These are phyloP conservation scores for Elaeidobius kamerunicus DNA, from an alignment of 2,888 invertebrate genomes.

Conservation along the genomic window DNA sequence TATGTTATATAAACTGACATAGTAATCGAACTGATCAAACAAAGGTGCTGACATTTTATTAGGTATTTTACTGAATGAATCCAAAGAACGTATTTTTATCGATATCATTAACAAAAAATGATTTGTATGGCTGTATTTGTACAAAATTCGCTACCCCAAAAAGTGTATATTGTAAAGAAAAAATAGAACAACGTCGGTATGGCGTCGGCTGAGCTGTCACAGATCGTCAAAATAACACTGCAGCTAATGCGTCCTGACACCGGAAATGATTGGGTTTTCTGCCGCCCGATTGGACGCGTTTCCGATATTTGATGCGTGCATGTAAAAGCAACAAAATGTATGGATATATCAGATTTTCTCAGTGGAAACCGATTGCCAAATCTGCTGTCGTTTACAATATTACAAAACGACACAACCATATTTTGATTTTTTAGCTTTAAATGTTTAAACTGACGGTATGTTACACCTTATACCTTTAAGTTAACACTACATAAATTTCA, in stretches of 20 bases:
- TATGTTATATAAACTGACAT: too few relatives aligned
- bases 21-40: too few relatives aligned
- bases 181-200: constrained; percentile 24
- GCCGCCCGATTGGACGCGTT: constrained; percentile 45
- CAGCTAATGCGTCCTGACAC: constrained; percentile 57
- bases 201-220: constrained; percentile 41
- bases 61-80: too few relatives aligned
- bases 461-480: too few relatives aligned
- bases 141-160: too few relatives aligned
- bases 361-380: constrained; percentile 19
- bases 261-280: constrained; percentile 60
- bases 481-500: too few relatives aligned
- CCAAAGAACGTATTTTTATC: too few relatives aligned
- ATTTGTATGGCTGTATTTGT: too few relatives aligned
- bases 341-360: constrained; percentile 23
- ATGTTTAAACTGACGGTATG: too few relatives aligned
- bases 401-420: constrained; percentile 7
- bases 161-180: constrained; percentile 15
- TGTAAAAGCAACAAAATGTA: constrained; percentile 29
- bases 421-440: too few relatives aligned
- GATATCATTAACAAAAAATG: too few relatives aligned
- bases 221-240: constrained; percentile 48
- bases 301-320: constrained; percentile 33
- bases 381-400: constrained; percentile 18
- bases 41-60: too few relatives aligned